A percentile compares a stretch with the other conserved stretches of the same genome.
Evolutionary conservation across 2,113 vertebrate species (phyloP).

Genomic region (Isurus oxyrinchus): DNA sequence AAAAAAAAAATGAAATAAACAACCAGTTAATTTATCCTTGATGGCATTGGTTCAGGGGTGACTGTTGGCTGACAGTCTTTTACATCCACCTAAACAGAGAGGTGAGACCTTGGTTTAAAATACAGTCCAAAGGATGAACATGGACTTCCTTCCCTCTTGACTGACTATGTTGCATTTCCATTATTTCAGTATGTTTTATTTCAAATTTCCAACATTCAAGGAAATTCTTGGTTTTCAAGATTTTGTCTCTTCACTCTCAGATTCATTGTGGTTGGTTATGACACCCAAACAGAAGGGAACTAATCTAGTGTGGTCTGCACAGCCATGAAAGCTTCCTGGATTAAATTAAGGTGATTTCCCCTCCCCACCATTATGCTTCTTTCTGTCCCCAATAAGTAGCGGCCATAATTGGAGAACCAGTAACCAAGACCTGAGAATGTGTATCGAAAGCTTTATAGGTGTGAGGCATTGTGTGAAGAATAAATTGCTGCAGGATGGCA

Average conservation of each 20-base stretch:
- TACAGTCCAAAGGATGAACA: neutral
- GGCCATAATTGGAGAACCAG: neutral
- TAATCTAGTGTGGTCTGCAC: neutral
- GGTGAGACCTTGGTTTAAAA: neutral
- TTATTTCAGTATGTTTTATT: neutral
- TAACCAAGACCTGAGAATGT: neutral
- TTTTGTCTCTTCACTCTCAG: neutral
- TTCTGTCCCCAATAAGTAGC: too few species aligned
- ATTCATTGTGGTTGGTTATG: neutral
- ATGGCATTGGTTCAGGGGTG: neutral
- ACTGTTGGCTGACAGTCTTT: neutral
- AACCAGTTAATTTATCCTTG: neutral
- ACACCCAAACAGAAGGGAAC: neutral
- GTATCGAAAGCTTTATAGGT: neutral
- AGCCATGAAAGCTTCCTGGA: neutral
- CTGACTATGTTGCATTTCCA: neutral
- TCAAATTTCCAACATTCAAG: neutral
- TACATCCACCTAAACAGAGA: neutral
- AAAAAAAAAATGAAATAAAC: neutral
- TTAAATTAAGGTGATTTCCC: neutral
- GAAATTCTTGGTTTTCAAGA: too few species aligned
- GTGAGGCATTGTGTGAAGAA: neutral
- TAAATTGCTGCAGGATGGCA: neutral
- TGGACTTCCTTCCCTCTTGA: neutral
- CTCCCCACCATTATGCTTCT: neutral